These are phyloP conservation scores for Anoplolepis gracilipes DNA, from an alignment of 1,140 invertebrate species.

Conservation along the genomic window DNA sequence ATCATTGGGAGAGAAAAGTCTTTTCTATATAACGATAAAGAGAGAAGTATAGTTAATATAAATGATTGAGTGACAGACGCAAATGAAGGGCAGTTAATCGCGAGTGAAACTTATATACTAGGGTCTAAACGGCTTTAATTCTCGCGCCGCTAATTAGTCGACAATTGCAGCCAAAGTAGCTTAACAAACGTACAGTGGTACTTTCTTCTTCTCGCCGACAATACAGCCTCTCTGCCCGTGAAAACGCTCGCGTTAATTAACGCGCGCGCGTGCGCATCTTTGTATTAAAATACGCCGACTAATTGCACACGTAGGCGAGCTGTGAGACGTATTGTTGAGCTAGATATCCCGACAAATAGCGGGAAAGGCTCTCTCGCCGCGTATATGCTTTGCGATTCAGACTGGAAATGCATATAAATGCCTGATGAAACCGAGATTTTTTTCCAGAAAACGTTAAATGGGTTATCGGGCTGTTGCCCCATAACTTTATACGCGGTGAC, in stretches of 20 bases:
- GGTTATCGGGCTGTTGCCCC: conserved; percentile 66
- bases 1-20: background rate
- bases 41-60: background rate
- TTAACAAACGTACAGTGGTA: conserved; percentile 15
- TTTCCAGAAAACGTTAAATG: conserved; percentile 69
- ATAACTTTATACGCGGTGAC: conserved; percentile 39
- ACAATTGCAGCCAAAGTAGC: conserved; percentile 57
- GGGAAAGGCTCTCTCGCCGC: conserved; percentile 43
- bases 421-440: conserved; percentile 77
- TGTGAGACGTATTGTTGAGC: conserved; percentile 72
- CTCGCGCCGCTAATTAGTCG: conserved; percentile 40
- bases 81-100: conserved; percentile 21
- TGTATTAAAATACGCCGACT: conserved; percentile 71
- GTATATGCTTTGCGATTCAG: conserved; percentile 70
- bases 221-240: background rate
- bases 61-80: conserved; percentile 10
- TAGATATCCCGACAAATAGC: conserved; percentile 65
- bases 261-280: conserved; percentile 21
- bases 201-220: conserved; percentile 38
- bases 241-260: conserved; percentile 71
- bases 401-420: conserved; percentile 76
- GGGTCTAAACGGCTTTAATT: background rate
- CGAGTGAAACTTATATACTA: conserved; percentile 39
- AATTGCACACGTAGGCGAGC: conserved; percentile 74
- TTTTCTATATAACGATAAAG: background rate